Conservation (phyloP, 1,140 invertebrate genomes). For the Stenopsyche tienmushanensis region DNA sequence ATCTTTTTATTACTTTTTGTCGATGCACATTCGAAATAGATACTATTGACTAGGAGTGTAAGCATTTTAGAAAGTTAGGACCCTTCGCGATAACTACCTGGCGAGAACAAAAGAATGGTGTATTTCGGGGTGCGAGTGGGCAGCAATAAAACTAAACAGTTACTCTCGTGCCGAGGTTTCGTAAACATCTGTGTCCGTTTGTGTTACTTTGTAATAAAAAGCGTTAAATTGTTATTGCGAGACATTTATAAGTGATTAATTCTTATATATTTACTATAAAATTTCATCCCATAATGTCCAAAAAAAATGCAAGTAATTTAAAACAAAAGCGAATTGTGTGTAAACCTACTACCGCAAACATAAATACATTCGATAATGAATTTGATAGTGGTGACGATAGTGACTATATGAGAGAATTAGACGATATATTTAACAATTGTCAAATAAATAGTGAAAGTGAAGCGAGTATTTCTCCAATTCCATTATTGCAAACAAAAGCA, state of each 20-base stretch:
- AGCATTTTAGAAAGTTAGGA: too few relatives aligned
- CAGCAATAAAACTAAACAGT: neutral
- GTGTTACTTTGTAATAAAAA: neutral
- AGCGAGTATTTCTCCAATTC: too few relatives aligned
- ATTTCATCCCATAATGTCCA: too few relatives aligned
- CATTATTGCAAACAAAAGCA: conserved; percentile 3
- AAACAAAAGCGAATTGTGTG: neutral
- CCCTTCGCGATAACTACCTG: too few relatives aligned
- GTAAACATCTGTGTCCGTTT: neutral
- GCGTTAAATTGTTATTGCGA: neutral
- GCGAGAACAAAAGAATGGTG: neutral
- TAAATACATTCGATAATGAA: too few relatives aligned
- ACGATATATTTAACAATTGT: conserved; percentile 8
- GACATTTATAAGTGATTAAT: neutral
- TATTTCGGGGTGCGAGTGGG: neutral
- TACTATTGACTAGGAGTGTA: too few relatives aligned
- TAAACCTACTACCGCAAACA: conserved; percentile 5
- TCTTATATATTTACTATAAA: too few relatives aligned
- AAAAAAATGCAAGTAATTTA: neutral
- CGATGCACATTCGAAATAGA: neutral
- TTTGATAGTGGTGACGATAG: too few relatives aligned
- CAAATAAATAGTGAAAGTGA: too few relatives aligned
- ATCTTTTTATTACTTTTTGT: neutral
- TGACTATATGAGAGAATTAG: too few relatives aligned
- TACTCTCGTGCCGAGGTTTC: too few relatives aligned